These are phyloP conservation scores for Trochalopteron elliotii DNA, from an alignment of 2,113 vertebrate species.

Conservation along the genomic window DNA sequence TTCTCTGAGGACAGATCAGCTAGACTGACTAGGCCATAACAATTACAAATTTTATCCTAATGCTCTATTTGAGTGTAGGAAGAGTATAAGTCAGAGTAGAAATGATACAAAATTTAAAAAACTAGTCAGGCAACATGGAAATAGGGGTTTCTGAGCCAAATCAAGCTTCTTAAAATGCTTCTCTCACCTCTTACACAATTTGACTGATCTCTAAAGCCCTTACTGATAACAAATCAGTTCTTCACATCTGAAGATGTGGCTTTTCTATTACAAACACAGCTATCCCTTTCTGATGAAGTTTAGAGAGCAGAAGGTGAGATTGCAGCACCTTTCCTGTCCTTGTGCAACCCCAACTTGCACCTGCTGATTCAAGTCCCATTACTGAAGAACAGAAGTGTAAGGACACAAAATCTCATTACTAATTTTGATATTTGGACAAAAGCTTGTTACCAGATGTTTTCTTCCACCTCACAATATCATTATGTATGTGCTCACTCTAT, in stretches of 20 bases:
- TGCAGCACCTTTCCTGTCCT: not conserved
- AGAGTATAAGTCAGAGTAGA: not conserved
- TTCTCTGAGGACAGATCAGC: constrained; percentile 6
- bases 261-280: not conserved
- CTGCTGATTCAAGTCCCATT: not conserved
- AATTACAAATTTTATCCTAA: not conserved
- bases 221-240: not conserved
- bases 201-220: not conserved
- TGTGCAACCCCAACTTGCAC: not conserved
- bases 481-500: not conserved
- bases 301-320: not conserved
- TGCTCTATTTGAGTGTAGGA: not conserved
- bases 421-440: not conserved
- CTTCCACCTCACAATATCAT: not conserved
- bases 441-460: not conserved
- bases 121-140: not conserved
- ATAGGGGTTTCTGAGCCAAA: not conserved
- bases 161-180: not conserved
- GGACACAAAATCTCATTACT: not conserved
- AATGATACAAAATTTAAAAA: not conserved
- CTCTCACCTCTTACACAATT: not conserved
- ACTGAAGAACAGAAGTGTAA: not conserved
- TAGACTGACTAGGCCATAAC: not conserved
- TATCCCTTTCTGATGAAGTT: not conserved
- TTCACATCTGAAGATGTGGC: not conserved